Base-by-base conservation (phyloP, 2,888 invertebrate species). In the Teinopalpus imperialis region DNA sequence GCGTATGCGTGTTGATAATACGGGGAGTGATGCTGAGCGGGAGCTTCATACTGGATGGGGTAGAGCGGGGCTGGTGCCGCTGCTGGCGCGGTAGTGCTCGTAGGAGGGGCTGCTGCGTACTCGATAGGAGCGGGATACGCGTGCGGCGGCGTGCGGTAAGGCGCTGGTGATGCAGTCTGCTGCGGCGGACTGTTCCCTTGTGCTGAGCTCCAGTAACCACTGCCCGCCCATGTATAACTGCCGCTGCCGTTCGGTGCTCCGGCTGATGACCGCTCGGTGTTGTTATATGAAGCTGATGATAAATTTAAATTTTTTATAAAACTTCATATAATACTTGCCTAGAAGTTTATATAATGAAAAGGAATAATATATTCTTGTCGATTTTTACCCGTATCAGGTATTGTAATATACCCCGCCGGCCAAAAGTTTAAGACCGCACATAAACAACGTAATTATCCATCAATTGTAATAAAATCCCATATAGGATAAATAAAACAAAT, bases 1-100 rank as follows among this genome's bases (percentile, higher is more conserved):
- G 86, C 81, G 48, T 88, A 88, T 10, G 87, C 85, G 50, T 86
- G 86, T 56, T 88, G 87, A 48, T 88, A 88, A 51, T 88, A 88
- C 0, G 87, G 78, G 2, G 87, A 80, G 51, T 85, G 86, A 35
- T 86, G 86, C 48, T 87, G 87, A 13, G 81, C 56, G 0, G 85
- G 62, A 2, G 82, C 60, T 34, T 88, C 87, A 30, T 87, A 88
- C 51, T 88, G 87, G 7, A 88, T 57, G 0, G 88, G 86, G 53
- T 87, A 88, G 1, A 87, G 65, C 1, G 87, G 73, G 4, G 83
- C 73, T 0, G 86, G 75, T 1, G 80, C 74, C 0, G 83, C 53
- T 0, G 81, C 56, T 0, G 85, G 70, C 1, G 77, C 70, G 0
- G 81, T 53, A 1, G 76, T 64, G 31, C 69, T 73, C 0, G 77